A percentile compares a stretch with the other conserved stretches of the same genome.
Evolutionary conservation across 2,888 invertebrate genomes (phyloP).

Genomic region (Hanleya hanleyi): DNA sequence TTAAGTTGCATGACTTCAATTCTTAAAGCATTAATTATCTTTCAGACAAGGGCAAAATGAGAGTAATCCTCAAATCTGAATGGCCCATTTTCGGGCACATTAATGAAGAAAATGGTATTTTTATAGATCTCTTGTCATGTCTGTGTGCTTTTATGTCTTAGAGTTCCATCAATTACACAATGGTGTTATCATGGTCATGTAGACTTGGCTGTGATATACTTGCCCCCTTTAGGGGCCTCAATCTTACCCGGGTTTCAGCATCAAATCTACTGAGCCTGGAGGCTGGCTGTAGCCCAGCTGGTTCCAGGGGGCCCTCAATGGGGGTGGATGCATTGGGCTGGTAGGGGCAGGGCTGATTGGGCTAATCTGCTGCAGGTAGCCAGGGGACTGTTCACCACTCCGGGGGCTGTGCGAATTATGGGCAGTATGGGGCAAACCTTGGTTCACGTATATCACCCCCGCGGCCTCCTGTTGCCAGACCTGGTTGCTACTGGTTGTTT

Average conservation of each 20-base stretch:
- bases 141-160: too few relatives aligned
- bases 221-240: too few relatives aligned
- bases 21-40: too few relatives aligned
- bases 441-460: constrained; percentile 9
- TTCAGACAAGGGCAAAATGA: too few relatives aligned
- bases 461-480: constrained; percentile 17
- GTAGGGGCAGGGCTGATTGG: constrained; percentile 55
- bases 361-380: constrained; percentile 54
- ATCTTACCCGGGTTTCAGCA: constrained; percentile 4
- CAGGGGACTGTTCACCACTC: constrained; percentile 44
- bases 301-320: constrained; percentile 2
- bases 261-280: constrained; percentile 1
- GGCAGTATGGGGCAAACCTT: background rate
- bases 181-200: too few relatives aligned
- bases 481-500: constrained; percentile 8
- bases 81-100: too few relatives aligned
- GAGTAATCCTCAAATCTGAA: too few relatives aligned
- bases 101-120: too few relatives aligned
- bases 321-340: constrained; percentile 1
- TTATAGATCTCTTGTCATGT: too few relatives aligned
- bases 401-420: constrained; percentile 29
- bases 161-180: too few relatives aligned
- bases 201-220: too few relatives aligned
- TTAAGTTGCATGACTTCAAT: too few relatives aligned
- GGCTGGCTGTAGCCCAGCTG: constrained; percentile 18